Conservation (phyloP, 2,888 invertebrate species). For the Microctonus aethiopoides region DNA sequence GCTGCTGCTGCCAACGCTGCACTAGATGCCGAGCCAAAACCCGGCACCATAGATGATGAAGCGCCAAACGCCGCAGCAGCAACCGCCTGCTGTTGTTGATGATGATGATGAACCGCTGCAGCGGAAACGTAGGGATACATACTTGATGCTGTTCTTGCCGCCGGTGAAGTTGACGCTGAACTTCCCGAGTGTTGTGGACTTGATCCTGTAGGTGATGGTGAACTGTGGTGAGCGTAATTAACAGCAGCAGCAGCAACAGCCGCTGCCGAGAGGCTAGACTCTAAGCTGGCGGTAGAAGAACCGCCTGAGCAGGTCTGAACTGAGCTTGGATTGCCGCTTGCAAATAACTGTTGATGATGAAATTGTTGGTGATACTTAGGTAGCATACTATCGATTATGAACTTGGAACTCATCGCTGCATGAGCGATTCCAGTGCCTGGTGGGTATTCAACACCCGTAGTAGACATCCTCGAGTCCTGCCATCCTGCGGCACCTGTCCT, state of each 20-base stretch:
- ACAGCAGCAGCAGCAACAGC: conserved; percentile 78
- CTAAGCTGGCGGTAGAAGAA: conserved; percentile 76
- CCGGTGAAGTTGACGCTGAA: conserved; percentile 75
- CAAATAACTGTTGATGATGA: conserved; percentile 77
- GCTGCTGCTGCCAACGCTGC: conserved; percentile 72
- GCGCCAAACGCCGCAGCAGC: conserved; percentile 76
- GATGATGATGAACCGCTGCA: conserved; percentile 74
- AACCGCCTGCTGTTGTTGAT: conserved; percentile 77
- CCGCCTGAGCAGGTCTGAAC: conserved; percentile 74
- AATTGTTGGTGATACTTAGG: conserved; percentile 90
- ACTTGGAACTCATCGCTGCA: conserved; percentile 88
- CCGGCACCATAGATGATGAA: conserved; percentile 74
- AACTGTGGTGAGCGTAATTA: conserved; percentile 75
- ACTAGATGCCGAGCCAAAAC: conserved; percentile 70
- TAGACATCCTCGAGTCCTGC: conserved; percentile 44
- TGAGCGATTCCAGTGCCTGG: conserved; percentile 38
- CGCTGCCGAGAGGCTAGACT: conserved; percentile 74
- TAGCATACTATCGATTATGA: conserved; percentile 97
- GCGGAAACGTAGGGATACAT: conserved; percentile 94
- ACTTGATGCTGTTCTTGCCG: conserved; percentile 74
- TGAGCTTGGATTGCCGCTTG: conserved; percentile 79
- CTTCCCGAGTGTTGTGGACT: conserved; percentile 78
- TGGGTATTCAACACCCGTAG: conserved; percentile 54
- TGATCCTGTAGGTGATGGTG: conserved; percentile 76
- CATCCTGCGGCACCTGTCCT: conserved; percentile 63